These are phyloP conservation scores for Pegoplata infirma DNA, from an alignment of 2,888 invertebrate species.

Conservation along the genomic window DNA sequence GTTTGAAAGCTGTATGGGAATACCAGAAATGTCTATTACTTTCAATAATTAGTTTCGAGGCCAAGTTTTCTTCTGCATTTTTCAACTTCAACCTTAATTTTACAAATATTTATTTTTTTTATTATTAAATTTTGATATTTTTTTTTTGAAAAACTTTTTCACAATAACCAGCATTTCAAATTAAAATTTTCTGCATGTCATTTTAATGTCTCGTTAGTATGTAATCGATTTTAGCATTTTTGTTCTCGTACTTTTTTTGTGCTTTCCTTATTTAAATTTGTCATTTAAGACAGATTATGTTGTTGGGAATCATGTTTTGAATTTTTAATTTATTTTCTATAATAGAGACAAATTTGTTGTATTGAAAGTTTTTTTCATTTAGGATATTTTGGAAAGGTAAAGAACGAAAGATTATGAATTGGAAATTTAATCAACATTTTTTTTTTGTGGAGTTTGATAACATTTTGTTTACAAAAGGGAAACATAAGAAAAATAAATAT, in stretches of 20 bases:
- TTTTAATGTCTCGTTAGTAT: conserved; percentile 31
- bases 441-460: neutral
- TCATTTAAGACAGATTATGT: conserved; percentile 46
- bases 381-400: no score
- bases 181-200: conserved; percentile 7
- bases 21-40: no score
- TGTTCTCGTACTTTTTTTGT: conserved; percentile 13
- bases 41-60: no score
- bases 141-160: neutral
- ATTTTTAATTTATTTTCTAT: conserved; percentile 32
- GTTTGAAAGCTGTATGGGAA: no score
- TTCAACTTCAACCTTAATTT: no score
- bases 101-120: no score
- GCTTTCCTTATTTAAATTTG: conserved; percentile 36
- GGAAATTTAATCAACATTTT: neutral
- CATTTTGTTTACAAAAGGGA: neutral
- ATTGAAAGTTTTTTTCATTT: neutral
- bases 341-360: neutral
- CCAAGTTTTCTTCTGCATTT: no score
- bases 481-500: neutral
- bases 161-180: neutral
- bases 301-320: conserved; percentile 37
- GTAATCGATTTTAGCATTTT: conserved; percentile 38
- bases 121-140: no score
- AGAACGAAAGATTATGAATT: neutral